Evolutionary conservation across 2,888 invertebrate genomes (phyloP).

Genomic region (Clostera curtula): DNA sequence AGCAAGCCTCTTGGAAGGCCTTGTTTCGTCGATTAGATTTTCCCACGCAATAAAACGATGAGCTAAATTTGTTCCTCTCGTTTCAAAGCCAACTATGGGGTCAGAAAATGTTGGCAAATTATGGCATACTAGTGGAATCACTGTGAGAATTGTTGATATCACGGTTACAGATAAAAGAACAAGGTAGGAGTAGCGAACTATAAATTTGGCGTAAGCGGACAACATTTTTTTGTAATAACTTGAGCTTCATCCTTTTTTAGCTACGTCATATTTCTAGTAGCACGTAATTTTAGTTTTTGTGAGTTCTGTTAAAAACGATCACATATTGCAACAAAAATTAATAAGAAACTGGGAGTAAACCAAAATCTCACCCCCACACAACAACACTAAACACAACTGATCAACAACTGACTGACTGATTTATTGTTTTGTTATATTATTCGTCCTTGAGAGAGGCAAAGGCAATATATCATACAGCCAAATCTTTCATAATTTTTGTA

Average conservation of each 20-base stretch:
- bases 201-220: constrained; percentile 64
- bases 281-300: constrained; percentile 19
- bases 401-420: constrained; percentile 11
- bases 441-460: no score
- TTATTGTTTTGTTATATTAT: no score
- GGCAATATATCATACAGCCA: no score
- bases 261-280: constrained; percentile 41
- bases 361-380: constrained; percentile 13
- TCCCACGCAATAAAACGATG: constrained; percentile 88
- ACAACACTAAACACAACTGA: constrained; percentile 9
- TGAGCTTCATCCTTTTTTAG: constrained; percentile 51
- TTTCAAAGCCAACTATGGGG: constrained; percentile 94
- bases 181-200: constrained; percentile 65
- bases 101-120: constrained; percentile 86
- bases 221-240: constrained; percentile 51
- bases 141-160: constrained; percentile 53
- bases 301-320: constrained; percentile 16
- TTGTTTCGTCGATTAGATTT: constrained; percentile 85
- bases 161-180: constrained; percentile 52
- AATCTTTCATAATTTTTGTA: no score
- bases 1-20: constrained; percentile 79
- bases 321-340: constrained; percentile 35
- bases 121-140: constrained; percentile 57
- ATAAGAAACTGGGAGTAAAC: constrained; percentile 19
- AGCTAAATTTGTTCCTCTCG: constrained; percentile 89